A percentile compares a stretch with the other conserved stretches of the same genome.
Evolutionary conservation across 2,113 vertebrate species (phyloP).

Genomic region (Dolichotis patagonum): DNA sequence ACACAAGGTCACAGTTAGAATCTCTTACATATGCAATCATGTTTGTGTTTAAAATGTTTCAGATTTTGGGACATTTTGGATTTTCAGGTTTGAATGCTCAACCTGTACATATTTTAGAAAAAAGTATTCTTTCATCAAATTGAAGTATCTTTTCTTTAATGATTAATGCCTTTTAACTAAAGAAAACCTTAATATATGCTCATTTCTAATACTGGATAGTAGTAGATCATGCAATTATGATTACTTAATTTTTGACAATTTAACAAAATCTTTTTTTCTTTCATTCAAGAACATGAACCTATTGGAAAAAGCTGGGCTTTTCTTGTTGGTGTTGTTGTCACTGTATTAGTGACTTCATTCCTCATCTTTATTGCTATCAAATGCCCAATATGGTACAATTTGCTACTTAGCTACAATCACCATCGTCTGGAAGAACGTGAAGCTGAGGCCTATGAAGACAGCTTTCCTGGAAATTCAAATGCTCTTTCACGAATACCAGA

Average conservation of each 20-base stretch:
- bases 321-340: slow-evolving; percentile 86
- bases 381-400: slow-evolving; percentile 91
- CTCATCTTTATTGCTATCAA: slow-evolving; percentile 91
- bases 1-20: background rate
- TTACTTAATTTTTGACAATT: slow-evolving; percentile 45
- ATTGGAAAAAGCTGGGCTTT: slow-evolving; percentile 93
- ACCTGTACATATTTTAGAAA: slow-evolving; percentile 19
- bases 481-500: slow-evolving; percentile 75
- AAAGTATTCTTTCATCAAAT: background rate
- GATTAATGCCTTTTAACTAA: slow-evolving; percentile 32
- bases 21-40: background rate
- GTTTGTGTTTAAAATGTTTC: background rate
- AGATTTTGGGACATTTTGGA: background rate
- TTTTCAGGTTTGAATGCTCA: background rate
- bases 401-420: slow-evolving; percentile 92
- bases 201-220: slow-evolving; percentile 14
- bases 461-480: slow-evolving; percentile 82
- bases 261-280: slow-evolving; percentile 61
- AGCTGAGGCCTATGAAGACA: slow-evolving; percentile 82
- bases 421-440: slow-evolving; percentile 87
- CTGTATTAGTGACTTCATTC: slow-evolving; percentile 86
- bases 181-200: slow-evolving; percentile 40
- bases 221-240: background rate
- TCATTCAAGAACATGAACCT: slow-evolving; percentile 66
- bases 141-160: slow-evolving; percentile 47